phyloP scores from a whole-genome alignment of 2,888 invertebrate species.

The Odontothrips loti region DNA sequence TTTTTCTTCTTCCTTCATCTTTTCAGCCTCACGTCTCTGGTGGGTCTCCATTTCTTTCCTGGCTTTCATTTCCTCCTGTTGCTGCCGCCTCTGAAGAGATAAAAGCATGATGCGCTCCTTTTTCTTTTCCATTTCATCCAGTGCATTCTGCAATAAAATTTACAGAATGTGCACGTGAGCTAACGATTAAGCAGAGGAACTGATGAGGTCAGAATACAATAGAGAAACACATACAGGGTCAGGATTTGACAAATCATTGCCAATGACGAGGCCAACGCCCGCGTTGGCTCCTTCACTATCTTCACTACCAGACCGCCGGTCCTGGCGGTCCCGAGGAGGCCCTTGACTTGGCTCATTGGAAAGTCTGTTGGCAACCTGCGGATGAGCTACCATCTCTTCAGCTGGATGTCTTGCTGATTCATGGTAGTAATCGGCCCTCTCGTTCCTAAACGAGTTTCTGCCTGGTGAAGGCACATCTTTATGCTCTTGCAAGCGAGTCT shows the following conservation, averaged over 20 bases:
- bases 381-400: neutral
- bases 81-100: slow-evolving; percentile 83
- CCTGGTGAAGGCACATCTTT: neutral
- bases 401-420: neutral
- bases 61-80: slow-evolving; percentile 81
- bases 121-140: slow-evolving; percentile 88
- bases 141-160: slow-evolving; percentile 58
- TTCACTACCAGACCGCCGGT: slow-evolving; percentile 6
- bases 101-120: slow-evolving; percentile 87
- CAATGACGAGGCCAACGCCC: slow-evolving; percentile 60
- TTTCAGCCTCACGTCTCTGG: slow-evolving; percentile 69
- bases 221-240: slow-evolving; percentile 57
- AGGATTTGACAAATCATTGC: slow-evolving; percentile 59
- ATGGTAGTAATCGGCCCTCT: neutral
- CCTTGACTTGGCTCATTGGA: slow-evolving; percentile 5
- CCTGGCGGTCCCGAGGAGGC: neutral
- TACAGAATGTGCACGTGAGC: slow-evolving; percentile 28
- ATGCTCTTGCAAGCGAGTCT: neutral
- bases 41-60: slow-evolving; percentile 78
- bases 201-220: neutral
- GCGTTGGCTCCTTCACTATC: slow-evolving; percentile 33
- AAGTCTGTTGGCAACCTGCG: neutral
- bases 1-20: slow-evolving; percentile 70
- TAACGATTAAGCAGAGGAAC: neutral
- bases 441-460: neutral